Evolutionary conservation across 2,888 invertebrate species (phyloP), one percentile per base, ranked within the genome.

Genomic region (Calameuta idolon): DNA sequence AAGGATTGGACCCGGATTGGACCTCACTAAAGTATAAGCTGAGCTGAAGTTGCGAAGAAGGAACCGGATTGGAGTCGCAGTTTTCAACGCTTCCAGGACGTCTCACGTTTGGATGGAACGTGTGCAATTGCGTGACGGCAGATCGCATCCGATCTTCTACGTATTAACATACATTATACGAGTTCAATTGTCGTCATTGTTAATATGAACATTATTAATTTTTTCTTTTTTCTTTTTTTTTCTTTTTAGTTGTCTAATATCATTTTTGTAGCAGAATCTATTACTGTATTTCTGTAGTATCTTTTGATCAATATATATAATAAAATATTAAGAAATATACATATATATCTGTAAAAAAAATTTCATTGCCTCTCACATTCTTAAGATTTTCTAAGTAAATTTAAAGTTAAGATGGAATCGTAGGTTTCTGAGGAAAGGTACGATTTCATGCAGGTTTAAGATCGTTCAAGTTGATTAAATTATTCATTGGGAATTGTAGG

Each of bases 371-470:
- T 55, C 55, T 55, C 55, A 55, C 55, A 55, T 55, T 55, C 5
- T 23, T 55, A 55, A 55, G 55, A 55, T 55, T 55, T 23, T 23
- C 23, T 55, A 55, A 23, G 23, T 55, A 55, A 55, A 55, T 23
- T 55, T 40, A 55, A 55, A 55, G 23, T 55, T 55, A 55, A 55
- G 69, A 55, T 34, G 74, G 71, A 40, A 75, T 78, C 75, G 34
- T 75, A 37, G 75, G 55, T 34, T 40, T 69, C 75, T 69, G 23
- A 33, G 40, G 34, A 75, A 76, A 75, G 78, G 75, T 76, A 55
- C 71, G 78, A 78, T 35, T 68, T 74, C 34, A 55, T 55, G 55
- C 55, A 55, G 55, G 55, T 9, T 55, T 55, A 55, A 55, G 55
- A 55, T 55, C 55, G 55, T 55, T 55, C 55, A 55, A 55, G 55